Evolutionary conservation across 2,888 invertebrate species (phyloP), one percentile per base, ranked within the genome.

Genomic region (Scrobipalpa costella): DNA sequence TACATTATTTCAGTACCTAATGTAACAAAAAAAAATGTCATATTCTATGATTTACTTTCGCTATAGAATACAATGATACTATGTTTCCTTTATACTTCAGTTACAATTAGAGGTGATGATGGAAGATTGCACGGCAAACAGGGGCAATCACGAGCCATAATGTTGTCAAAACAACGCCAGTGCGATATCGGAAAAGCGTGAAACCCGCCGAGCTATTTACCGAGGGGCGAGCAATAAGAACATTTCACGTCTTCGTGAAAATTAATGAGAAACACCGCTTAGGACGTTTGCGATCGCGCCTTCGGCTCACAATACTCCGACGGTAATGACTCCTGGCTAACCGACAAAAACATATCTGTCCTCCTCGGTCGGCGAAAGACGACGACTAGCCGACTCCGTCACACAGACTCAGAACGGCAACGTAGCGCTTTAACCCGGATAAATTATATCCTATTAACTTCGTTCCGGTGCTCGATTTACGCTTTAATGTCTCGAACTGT

Each of bases 371-470:
- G 63, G 73, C 27, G 27, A 5, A 67, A 68, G 66, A 64, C 63
- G 66, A 65, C 67, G 59, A 64, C 58, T 67, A 84, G 85, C 68
- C 73, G 88, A 84, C 66, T 83, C 80, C 87, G 67, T 73, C 78
- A 84, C 80, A 34, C 55, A 34, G 15, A 15, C 83, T 61, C 88
- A 80, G 83, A 85, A 82, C 86, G 90, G 89, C 90, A 88, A 89
- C 90, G 84, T 79, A 83, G 86, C 89, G 78, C 73, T 83, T 81
- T 81, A 81, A 85, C 88, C 84, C 88, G 88, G 89, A 90, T 90
- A 88, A 89, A 90, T 90, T 90, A 90, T 89, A 88, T 87, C 90
- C 88, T 90, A 91, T 90, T 89, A 90, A 88, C 88, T 86, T 79
- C 79, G 81, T 85, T 83, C 86, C 84, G 82, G 83, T 83, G 83